Evolutionary conservation across 92 coral and sea anemone species (phyloP).

Genomic region (Montipora capitata): DNA sequence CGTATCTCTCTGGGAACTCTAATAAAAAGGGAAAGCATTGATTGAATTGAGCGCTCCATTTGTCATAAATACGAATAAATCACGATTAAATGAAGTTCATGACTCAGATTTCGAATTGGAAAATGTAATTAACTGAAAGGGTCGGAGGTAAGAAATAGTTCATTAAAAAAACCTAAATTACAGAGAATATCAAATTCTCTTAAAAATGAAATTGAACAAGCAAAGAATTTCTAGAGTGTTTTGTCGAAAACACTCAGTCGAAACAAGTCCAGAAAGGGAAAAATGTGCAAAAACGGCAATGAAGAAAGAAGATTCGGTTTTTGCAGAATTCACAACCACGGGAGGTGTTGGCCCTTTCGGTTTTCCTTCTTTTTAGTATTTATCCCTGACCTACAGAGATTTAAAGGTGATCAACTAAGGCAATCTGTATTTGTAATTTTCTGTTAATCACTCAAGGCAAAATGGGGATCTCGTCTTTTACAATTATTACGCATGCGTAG

Average conservation of each 20-base stretch:
- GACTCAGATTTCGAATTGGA: background rate
- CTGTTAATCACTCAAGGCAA: constrained; percentile 1
- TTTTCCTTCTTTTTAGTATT: background rate
- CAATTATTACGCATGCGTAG: constrained; percentile 35
- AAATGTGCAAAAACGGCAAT: no score
- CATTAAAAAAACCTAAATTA: background rate
- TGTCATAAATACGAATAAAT: background rate
- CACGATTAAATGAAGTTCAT: background rate
- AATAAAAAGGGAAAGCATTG: background rate
- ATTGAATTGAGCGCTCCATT: background rate
- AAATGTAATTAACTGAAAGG: background rate
- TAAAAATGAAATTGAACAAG: background rate
- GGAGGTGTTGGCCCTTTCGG: no score
- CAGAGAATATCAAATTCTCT: background rate
- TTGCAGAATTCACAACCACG: no score
- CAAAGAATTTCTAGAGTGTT: background rate
- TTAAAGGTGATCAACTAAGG: background rate
- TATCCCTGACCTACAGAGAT: background rate
- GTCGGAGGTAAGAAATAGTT: background rate
- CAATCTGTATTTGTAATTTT: background rate
- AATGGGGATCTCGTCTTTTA: background rate
- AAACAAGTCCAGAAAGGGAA: no score
- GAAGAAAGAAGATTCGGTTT: no score
- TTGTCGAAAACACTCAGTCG: no score
- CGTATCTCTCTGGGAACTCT: background rate